These are phyloP conservation scores for Ginglymostoma cirratum DNA, from an alignment of 2,113 vertebrate species.

Conservation along the genomic window DNA sequence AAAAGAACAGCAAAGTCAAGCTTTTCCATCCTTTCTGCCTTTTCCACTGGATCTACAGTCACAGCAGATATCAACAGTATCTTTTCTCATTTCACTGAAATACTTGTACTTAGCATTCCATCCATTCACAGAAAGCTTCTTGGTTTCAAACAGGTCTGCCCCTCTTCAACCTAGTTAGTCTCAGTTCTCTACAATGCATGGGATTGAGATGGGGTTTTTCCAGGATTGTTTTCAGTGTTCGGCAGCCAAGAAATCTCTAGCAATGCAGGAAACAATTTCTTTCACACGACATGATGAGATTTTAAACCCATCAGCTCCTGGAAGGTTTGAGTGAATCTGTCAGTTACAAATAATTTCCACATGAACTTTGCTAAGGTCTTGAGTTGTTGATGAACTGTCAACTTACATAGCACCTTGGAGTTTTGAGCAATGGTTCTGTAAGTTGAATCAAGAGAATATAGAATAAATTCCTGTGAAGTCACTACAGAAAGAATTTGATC, in stretches of 20 bases:
- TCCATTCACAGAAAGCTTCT: not conserved
- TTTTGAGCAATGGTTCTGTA: not conserved
- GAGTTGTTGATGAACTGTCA: not conserved
- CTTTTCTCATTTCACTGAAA: not conserved
- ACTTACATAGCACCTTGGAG: not conserved
- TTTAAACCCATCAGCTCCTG: not conserved
- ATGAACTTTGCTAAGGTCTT: not conserved
- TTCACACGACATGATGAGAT: not conserved
- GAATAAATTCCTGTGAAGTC: not conserved
- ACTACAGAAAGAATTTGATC: not conserved
- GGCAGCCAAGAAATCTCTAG: not conserved
- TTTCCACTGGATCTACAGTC: not conserved
- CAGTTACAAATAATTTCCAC: not conserved
- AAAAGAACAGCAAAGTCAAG: slow-evolving; percentile 34
- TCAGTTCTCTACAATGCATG: not conserved
- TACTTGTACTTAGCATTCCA: not conserved
- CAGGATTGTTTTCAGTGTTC: not conserved
- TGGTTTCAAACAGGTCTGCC: not conserved
- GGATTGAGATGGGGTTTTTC: no score
- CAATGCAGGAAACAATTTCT: not conserved
- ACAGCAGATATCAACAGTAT: not conserved
- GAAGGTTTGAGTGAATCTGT: not conserved
- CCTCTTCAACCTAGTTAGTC: not conserved
- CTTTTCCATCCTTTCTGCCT: not conserved
- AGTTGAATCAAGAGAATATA: not conserved